A percentile compares a stretch with the other conserved stretches of the same genome.
phyloP scores from a whole-genome alignment of 2,113 vertebrate genomes.

The Accipiter cooperii region DNA sequence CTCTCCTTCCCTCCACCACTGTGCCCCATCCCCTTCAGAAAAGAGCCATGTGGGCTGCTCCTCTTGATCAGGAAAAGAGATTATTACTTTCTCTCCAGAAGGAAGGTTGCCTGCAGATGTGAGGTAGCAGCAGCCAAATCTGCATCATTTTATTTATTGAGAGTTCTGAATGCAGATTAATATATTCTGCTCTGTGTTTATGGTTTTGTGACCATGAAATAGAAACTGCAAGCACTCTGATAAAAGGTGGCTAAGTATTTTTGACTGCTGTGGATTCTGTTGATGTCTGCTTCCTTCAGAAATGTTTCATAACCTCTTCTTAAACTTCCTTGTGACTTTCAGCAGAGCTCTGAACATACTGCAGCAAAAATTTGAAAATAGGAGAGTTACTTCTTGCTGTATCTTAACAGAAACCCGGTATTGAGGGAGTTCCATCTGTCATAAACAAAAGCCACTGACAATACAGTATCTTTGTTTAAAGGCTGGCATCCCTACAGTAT shows the following conservation, averaged over 20 bases:
- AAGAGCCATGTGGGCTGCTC: background rate
- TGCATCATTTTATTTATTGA: background rate
- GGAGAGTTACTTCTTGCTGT: background rate
- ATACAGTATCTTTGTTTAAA: background rate
- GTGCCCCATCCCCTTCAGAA: background rate
- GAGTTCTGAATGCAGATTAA: background rate
- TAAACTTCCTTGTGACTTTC: background rate
- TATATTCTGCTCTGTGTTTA: background rate
- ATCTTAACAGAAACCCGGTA: background rate
- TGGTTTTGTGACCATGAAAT: background rate
- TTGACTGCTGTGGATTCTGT: background rate
- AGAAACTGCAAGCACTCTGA: background rate
- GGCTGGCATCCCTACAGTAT: background rate
- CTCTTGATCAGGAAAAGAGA: background rate
- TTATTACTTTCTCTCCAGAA: background rate
- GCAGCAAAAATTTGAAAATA: background rate
- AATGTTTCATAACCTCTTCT: background rate
- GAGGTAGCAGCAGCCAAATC: background rate
- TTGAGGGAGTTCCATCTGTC: background rate
- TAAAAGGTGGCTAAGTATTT: background rate
- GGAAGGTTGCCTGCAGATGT: background rate
- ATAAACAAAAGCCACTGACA: background rate
- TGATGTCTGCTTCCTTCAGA: background rate
- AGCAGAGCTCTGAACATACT: background rate
- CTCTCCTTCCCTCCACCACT: background rate